Conservation (phyloP, 1,140 invertebrate genomes). For the Dinothrombium tinctorium region DNA sequence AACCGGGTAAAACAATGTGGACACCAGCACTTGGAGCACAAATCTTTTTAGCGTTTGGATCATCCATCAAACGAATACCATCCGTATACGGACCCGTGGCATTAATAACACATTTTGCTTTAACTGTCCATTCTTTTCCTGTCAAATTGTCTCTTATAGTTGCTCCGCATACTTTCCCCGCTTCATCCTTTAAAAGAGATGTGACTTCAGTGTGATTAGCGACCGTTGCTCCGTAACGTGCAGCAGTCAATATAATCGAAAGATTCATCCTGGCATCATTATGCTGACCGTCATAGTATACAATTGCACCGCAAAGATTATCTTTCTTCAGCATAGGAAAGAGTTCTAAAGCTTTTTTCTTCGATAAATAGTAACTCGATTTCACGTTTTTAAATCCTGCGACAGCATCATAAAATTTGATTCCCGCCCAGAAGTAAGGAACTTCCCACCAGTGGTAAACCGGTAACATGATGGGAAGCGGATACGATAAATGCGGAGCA, state of each 20-base stretch:
- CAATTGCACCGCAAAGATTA: constrained; percentile 76
- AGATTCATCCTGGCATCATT: constrained; percentile 97
- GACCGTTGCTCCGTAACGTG: constrained; percentile 76
- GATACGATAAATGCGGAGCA: constrained; percentile 86
- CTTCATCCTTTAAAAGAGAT: constrained; percentile 41
- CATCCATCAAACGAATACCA: constrained; percentile 79
- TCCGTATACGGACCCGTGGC: constrained; percentile 98
- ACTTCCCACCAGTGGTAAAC: constrained; percentile 81
- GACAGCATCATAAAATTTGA: constrained; percentile 94
- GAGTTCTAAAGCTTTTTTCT: constrained; percentile 73
- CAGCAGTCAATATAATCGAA: constrained; percentile 76
- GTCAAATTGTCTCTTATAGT: constrained; percentile 15
- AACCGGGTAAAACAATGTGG: constrained; percentile 96
- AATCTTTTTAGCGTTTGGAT: constrained; percentile 52
- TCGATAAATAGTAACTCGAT: constrained; percentile 78
- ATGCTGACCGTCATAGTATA: constrained; percentile 99
- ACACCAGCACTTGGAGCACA: constrained; percentile 89
- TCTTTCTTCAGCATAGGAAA: constrained; percentile 84
- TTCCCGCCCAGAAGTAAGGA: constrained; percentile 94
- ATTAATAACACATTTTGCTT: constrained; percentile 86
- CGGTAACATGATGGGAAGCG: constrained; percentile 57
- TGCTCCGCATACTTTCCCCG: constrained; percentile 34
- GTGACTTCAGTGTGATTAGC: constrained; percentile 74
- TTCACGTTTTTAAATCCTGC: constrained; percentile 85
- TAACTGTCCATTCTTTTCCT: constrained; percentile 50